Evolutionary conservation across 2,113 vertebrate species (phyloP).

Genomic region (Neolamprologus toae): DNA sequence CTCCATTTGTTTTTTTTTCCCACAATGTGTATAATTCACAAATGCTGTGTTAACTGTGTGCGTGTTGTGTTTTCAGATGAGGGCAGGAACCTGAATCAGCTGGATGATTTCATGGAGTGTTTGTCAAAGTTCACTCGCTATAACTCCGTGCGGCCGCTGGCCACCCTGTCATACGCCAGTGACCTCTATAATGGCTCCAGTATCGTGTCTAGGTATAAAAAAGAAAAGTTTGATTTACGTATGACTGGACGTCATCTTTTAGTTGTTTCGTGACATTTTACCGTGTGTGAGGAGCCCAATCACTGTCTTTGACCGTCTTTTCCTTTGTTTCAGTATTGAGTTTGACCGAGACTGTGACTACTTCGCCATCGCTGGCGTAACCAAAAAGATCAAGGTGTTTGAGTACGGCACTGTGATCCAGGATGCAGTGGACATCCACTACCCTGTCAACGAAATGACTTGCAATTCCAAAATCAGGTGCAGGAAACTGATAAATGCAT

Average conservation of each 20-base stretch:
- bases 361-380: constrained; percentile 97
- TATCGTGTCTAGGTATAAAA: constrained; percentile 91
- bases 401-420: constrained; percentile 99
- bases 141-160: constrained; percentile 92
- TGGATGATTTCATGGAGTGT: constrained; percentile 99
- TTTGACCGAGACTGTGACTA: constrained; percentile 99
- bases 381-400: constrained; percentile 99
- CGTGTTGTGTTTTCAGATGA: constrained; percentile 76
- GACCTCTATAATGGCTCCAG: constrained; percentile 99
- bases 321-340: constrained; percentile 82
- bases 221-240: not conserved
- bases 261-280: not conserved
- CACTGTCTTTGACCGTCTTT: rapidly evolving
- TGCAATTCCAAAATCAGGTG: constrained; percentile 99
- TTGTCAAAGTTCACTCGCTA: constrained; percentile 97
- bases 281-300: not conserved
- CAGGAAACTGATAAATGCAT: not conserved
- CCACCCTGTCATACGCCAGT: constrained; percentile 93
- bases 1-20: not conserved
- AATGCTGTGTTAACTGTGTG: not conserved
- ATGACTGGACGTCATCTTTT: not conserved
- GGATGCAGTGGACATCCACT: constrained; percentile 98
- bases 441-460: constrained; percentile 99
- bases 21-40: not conserved
- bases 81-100: constrained; percentile 88